Base-by-base conservation (phyloP, 1,140 invertebrate genomes). In the Eriosoma lanigerum region DNA sequence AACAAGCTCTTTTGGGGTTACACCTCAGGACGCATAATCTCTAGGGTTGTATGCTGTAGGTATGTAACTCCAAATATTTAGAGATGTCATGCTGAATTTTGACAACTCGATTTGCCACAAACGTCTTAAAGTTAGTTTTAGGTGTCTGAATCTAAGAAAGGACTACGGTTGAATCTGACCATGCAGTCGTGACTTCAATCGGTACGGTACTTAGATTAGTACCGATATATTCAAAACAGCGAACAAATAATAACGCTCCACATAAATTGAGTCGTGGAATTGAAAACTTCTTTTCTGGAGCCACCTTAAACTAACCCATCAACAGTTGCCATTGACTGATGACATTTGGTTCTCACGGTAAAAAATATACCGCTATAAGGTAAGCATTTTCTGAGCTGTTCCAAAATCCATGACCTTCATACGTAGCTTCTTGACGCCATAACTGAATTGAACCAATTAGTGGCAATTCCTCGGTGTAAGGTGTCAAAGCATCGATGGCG, bases 71-170 rank as follows among this genome's bases (percentile, higher is more conserved):
- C 86, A 88, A 3, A 24, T 60, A 10, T 81, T 58, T 0, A 46
- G 29, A 4, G 50, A n/a, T 12, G 81, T 82, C 5, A 84, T 84
- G 82, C 54, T 84, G 84, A 70, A 88, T 86, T 82, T 86, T 64
- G 6, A 83, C 82, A 13, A 88, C 85, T 9, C 87, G 72, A 83
- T 87, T 87, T 17, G 83, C 83, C 0, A 86, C 85, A 82, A 85
- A 87, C 10, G 82, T 83, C 83, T 87, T 85, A 68, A 83, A 83
- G 17, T 81, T 80, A 38, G 81, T 68, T 1, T 85, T 82, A 26
- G 72, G 44, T 13, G 58, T 66, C 13, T 78, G 75, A 8, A 86
- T 81, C 85, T 84, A 86, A 13, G 81, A n/a, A 4, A 83, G 73
- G 6, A 72, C 68, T 8, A 82, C 54, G 1, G 81, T 82, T 0